phyloP scores from a whole-genome alignment of 1,140 invertebrate species.

The Dinothrombium tinctorium region DNA sequence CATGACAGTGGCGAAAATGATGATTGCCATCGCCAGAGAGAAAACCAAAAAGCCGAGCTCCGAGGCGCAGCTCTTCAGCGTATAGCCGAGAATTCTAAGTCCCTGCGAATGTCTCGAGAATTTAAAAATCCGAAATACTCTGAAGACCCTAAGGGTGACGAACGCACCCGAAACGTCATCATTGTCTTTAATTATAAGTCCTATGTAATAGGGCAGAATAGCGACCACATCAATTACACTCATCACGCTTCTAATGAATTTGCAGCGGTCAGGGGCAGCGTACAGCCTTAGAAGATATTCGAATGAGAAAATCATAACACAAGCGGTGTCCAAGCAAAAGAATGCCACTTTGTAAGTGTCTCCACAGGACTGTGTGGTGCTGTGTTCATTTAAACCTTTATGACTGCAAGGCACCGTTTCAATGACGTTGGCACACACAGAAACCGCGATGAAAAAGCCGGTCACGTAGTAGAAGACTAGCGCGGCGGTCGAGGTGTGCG shows the following conservation, averaged over 20 bases:
- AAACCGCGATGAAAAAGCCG: constrained; percentile 98
- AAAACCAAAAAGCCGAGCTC: constrained; percentile 98
- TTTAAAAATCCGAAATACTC: constrained; percentile 98
- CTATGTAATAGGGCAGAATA: constrained; percentile 97
- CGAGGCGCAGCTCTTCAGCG: constrained; percentile 93
- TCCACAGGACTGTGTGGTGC: constrained; percentile 35
- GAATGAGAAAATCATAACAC: constrained; percentile 99
- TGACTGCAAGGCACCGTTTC: constrained; percentile 92
- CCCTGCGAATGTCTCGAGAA: constrained; percentile 98
- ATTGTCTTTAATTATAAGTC: constrained; percentile 84
- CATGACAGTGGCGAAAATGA: constrained; percentile 96
- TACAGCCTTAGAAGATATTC: constrained; percentile 90
- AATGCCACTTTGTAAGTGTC: constrained; percentile 92
- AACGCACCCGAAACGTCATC: constrained; percentile 97
- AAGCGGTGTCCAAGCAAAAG: constrained; percentile 97
- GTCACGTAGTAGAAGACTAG: constrained; percentile 99
- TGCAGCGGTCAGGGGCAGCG: constrained; percentile 89
- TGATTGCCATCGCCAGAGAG: constrained; percentile 98
- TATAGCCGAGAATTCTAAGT: constrained; percentile 91
- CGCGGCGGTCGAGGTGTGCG: constrained; percentile 89
- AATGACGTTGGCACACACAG: constrained; percentile 94
- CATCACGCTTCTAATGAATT: constrained; percentile 93
- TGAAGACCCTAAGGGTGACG: constrained; percentile 91
- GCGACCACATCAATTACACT: constrained; percentile 98
- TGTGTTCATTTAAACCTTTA: constrained; percentile 4